phyloP scores from a whole-genome alignment of 2,113 vertebrate genomes.

The Malurus alboscapulatus region DNA sequence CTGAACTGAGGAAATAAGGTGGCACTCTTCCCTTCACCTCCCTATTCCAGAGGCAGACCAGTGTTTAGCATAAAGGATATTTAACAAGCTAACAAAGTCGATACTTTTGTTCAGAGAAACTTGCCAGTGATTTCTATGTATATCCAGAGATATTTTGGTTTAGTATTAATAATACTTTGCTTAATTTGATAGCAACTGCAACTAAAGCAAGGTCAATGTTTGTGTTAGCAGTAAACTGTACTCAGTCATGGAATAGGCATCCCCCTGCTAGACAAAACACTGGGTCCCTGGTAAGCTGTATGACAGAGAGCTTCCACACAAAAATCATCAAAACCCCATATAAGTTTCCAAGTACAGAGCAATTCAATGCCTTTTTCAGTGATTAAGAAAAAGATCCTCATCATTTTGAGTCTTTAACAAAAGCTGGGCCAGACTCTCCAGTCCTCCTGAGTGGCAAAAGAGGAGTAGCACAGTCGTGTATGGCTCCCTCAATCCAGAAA shows the following conservation, averaged over 20 bases:
- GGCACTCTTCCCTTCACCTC: not conserved
- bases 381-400: not conserved
- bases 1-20: not conserved
- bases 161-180: not conserved
- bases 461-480: not conserved
- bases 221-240: not conserved
- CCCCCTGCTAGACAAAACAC: not conserved
- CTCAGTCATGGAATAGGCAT: not conserved
- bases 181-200: not conserved
- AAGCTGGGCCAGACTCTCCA: not conserved
- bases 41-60: not conserved
- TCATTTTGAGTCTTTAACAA: not conserved
- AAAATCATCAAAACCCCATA: not conserved
- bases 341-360: not conserved
- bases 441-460: not conserved
- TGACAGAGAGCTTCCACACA: not conserved
- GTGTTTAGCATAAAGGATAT: not conserved
- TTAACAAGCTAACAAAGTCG: not conserved
- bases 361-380: not conserved
- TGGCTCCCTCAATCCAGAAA: not conserved
- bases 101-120: not conserved
- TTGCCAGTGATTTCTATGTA: not conserved
- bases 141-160: not conserved
- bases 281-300: not conserved
- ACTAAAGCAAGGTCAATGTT: not conserved